phyloP scores from a whole-genome alignment of 2,113 vertebrate species.

The Gallinago media region DNA sequence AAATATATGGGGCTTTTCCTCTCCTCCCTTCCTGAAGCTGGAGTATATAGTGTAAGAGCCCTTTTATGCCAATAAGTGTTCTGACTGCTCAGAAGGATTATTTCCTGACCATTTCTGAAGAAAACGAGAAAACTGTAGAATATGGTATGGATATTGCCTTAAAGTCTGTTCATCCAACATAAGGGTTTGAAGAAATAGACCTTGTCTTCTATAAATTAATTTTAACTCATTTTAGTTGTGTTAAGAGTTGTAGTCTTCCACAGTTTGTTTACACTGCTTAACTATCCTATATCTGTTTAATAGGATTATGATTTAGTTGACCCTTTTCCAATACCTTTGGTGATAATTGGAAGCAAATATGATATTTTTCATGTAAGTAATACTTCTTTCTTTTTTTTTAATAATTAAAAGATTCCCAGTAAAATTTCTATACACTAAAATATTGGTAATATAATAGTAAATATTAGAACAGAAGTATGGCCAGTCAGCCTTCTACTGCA shows the following conservation, averaged over 20 bases:
- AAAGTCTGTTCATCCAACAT: neutral
- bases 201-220: neutral
- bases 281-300: constrained; percentile 29
- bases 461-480: neutral
- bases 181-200: neutral
- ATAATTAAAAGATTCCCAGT: neutral
- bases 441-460: neutral
- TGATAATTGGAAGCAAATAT: constrained; percentile 95
- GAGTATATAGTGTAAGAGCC: neutral
- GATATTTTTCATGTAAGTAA: constrained; percentile 92
- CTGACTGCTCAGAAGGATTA: neutral
- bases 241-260: neutral
- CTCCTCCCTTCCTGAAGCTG: neutral
- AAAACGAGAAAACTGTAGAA: neutral
- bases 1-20: neutral
- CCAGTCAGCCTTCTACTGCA: neutral
- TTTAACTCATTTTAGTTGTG: neutral
- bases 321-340: constrained; percentile 91
- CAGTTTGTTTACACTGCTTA: neutral
- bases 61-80: neutral
- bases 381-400: neutral
- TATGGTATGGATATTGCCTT: neutral
- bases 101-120: neutral
- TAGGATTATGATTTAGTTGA: constrained; percentile 93
- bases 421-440: neutral